Percentiles rank a stretch among this genome's conserved stretches.
Conservation (phyloP, 2,113 vertebrate genomes). For the Psilopsiagon aymara region DNA sequence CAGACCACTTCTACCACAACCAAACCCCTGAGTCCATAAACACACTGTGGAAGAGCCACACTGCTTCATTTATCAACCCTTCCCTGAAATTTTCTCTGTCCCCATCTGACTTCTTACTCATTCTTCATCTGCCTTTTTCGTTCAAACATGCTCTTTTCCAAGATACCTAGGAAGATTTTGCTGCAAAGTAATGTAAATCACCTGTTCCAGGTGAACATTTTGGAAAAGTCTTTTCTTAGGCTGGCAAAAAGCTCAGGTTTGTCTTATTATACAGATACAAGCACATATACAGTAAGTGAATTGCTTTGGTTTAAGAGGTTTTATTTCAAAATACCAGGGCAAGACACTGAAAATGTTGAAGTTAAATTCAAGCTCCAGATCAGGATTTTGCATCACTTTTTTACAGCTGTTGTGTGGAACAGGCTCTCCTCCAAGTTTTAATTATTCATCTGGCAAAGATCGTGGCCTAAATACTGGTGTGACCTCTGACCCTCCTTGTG, state of each 20-base stretch:
- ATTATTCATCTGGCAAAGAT: neutral
- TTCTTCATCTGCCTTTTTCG: neutral
- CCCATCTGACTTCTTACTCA: neutral
- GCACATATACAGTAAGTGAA: neutral
- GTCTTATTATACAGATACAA: neutral
- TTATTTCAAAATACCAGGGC: neutral
- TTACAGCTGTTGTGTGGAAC: neutral
- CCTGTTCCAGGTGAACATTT: neutral
- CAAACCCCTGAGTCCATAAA: neutral
- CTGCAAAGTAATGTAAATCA: neutral
- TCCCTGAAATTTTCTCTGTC: neutral
- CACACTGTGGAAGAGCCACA: neutral
- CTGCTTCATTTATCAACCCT: neutral
- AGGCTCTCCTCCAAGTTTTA: neutral
- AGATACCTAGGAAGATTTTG: neutral
- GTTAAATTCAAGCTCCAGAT: neutral
- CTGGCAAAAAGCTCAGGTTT: neutral
- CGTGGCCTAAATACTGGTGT: neutral
- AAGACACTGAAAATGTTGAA: neutral
- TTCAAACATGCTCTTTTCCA: neutral
- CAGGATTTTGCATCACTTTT: neutral
- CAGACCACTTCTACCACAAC: neutral
- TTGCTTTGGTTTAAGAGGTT: neutral
- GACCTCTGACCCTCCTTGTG: neutral
- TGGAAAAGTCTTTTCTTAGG: neutral